Base-by-base conservation (phyloP, 2,888 invertebrate species). In the Coelinius sp. region DNA sequence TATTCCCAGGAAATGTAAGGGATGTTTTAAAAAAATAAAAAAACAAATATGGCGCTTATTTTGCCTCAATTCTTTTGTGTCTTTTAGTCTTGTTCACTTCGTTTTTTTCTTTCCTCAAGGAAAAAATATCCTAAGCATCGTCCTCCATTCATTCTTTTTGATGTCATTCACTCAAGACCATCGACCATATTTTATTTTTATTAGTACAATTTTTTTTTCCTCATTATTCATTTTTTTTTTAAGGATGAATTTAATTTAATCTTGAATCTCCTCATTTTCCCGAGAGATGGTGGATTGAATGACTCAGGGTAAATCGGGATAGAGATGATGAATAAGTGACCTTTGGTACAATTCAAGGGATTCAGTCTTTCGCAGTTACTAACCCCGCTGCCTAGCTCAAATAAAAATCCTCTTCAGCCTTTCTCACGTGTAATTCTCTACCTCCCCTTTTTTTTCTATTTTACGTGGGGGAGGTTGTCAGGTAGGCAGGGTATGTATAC, bases 161-260 rank as follows among this genome's bases (percentile, higher is more conserved):
- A 20, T 49, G 46, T 49, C 20, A 49, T 49, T 49, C 46, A 8
- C 8, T 17, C 17, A 20, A 7, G 10, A 49, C 46, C 46, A 49
- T 49, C 20, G 46, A 49, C 41, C n/a, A 12, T n/a, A 41, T 20
- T 3, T 38, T 17, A n/a, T 35, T 62, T 38, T 38, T 62, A 35
- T 62, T 38, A 27, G 12, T 38, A 35, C 8, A 12, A 25, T 6
- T 59, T 31, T 27, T 35, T 62, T 38, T 2, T 62, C 8, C 14
- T 31, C 20, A 14, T 49, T 14, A 20, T 31, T 10, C 38, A 31
- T 14, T 38, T 62, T 49, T 49, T 46, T 20, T 49, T 49, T 14
- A n/a, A n/a, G 44, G 44, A 49, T 62, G 38, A 70, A 64, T 70
- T 44, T 64, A 64, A 70, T 70, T 70, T 64, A 64, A 64, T 70